Base-by-base conservation (phyloP, 2,888 invertebrate genomes). In the Lymantria dispar region DNA sequence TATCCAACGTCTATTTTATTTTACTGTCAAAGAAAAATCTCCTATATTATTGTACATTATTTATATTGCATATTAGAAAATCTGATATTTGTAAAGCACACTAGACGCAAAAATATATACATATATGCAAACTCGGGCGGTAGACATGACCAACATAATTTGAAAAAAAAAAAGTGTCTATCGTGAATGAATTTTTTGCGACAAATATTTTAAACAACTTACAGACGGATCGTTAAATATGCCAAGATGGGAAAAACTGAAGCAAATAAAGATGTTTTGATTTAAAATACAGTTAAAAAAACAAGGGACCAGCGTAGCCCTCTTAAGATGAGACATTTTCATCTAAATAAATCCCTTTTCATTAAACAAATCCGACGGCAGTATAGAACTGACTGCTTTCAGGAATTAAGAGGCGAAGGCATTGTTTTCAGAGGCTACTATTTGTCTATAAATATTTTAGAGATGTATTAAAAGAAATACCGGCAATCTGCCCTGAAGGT, bases 221-320 rank as follows among this genome's bases (percentile, higher is more conserved):
- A 77, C 71, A 72, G 62, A 61, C 60, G 69, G 72, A 68, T 74
- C 80, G 81, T 83, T 85, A 83, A 33, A 87, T 87, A 86, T 84
- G 82, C 80, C 76, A 83, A 84, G 83, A 81, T 74, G 80, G 83
- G 5, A 73, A 65, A 76, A 78, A 81, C 84, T 74, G 83, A 86
- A 87, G 85, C 82, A 40, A 14, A 38, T 22, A 80, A 87, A 87
- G 82, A 84, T 87, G 85, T 89, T 87, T 86, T 80, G 79, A 86
- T 85, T 87, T 85, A 85, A 87, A 88, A 87, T 86, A 82, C 80
- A 85, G 81, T 83, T 80, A 80, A 84, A 82, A 72, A 82, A 77
- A 72, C 73, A 62, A 64, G 70, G 62, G 69, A 63, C 72, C 54
- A 67, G 66, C 68, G 58, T 54, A 60, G 68, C 60, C 58, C 61